Evolutionary conservation across 2,888 invertebrate genomes (phyloP).

Genomic region (Teinopalpus imperialis): DNA sequence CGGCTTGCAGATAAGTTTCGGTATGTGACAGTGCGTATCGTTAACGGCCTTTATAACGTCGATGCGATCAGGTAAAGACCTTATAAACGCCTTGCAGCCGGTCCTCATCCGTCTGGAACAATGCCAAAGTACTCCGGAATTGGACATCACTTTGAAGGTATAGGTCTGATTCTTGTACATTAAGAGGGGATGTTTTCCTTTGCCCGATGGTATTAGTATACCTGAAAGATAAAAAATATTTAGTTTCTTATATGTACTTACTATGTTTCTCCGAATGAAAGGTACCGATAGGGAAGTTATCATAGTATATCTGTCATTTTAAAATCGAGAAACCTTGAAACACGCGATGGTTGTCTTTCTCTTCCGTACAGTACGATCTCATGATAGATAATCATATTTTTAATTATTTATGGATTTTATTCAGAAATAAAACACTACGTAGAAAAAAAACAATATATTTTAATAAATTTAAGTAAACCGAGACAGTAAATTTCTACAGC

Average conservation of each 20-base stretch:
- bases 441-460: no score
- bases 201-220: slow-evolving; percentile 55
- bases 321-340: no score
- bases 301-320: no score
- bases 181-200: slow-evolving; percentile 59
- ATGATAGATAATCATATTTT: no score
- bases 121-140: slow-evolving; percentile 55
- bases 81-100: slow-evolving; percentile 62
- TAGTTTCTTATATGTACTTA: slow-evolving; percentile 13
- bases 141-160: slow-evolving; percentile 53
- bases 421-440: no score
- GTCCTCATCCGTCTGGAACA: slow-evolving; percentile 57
- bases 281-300: no score
- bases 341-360: no score
- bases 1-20: slow-evolving; percentile 18
- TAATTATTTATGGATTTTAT: no score
- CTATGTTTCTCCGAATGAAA: no score
- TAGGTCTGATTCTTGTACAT: slow-evolving; percentile 55
- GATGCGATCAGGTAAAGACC: slow-evolving; percentile 42
- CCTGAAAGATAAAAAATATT: slow-evolving; percentile 39
- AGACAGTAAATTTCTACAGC: no score
- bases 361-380: no score
- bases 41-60: slow-evolving; percentile 39
- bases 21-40: slow-evolving; percentile 48
- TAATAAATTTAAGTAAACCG: no score